Conservation (phyloP, 2,888 invertebrate species). For the Agrenia bidenticulata region DNA sequence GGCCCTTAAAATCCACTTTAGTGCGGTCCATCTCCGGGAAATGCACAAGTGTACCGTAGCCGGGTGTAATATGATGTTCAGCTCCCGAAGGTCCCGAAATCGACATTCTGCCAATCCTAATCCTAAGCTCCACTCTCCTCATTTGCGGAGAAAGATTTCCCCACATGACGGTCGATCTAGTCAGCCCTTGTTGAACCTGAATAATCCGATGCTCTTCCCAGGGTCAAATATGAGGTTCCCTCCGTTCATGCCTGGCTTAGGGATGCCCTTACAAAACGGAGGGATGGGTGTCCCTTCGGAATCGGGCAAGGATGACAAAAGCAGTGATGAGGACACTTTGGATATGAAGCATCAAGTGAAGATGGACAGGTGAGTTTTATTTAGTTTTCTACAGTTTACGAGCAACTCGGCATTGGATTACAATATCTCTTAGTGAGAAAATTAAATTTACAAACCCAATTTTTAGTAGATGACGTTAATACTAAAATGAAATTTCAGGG, state of each 20-base stretch:
- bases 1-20: constrained; percentile 97
- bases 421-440: no score
- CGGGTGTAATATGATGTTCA: constrained; percentile 99
- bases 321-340: constrained; percentile 26
- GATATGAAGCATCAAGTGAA: constrained; percentile 13
- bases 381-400: background rate
- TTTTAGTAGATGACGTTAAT: no score
- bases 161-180: constrained; percentile 68
- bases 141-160: constrained; percentile 87
- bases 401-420: no score
- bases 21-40: constrained; percentile 96
- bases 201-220: constrained; percentile 37
- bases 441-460: no score
- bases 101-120: constrained; percentile 98
- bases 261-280: constrained; percentile 18
- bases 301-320: constrained; percentile 18
- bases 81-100: constrained; percentile 90
- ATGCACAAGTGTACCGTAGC: constrained; percentile 99
- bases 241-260: constrained; percentile 34
- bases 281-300: constrained; percentile 10
- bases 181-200: constrained; percentile 67
- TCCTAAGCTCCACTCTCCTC: constrained; percentile 95
- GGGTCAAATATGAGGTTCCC: constrained; percentile 33
- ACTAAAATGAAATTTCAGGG: no score
- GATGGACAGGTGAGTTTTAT: constrained; percentile 11